These are phyloP conservation scores for Piezodorus guildinii DNA, from an alignment of 1,140 invertebrate species.

Conservation along the genomic window DNA sequence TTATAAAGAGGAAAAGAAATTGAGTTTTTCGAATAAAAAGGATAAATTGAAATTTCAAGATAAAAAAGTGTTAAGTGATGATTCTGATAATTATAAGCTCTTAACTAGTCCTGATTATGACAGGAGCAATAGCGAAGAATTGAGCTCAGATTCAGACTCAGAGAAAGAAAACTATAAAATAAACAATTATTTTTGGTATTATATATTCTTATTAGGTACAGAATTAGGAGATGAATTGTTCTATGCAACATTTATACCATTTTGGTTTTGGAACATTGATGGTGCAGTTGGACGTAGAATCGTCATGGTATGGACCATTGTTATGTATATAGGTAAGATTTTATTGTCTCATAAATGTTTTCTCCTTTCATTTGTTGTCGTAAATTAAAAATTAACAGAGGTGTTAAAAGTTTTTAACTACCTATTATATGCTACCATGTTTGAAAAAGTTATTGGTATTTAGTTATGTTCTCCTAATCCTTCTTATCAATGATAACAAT, in stretches of 20 bases:
- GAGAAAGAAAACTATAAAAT: conserved; percentile 39
- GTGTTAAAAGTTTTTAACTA: too few species aligned
- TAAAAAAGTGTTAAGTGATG: too few species aligned
- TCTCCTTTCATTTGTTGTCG: background rate
- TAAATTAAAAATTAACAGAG: too few species aligned
- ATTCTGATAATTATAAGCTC: too few species aligned
- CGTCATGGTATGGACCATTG: conserved; percentile 68
- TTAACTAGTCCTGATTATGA: too few species aligned
- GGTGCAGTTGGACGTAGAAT: conserved; percentile 66
- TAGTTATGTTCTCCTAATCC: too few species aligned
- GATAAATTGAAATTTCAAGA: too few species aligned
- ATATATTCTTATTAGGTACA: conserved; percentile 71
- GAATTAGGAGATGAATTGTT: conserved; percentile 79
- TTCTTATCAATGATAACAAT: too few species aligned
- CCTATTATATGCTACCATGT: too few species aligned
- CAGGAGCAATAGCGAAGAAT: background rate
- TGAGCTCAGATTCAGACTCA: conserved; percentile 23
- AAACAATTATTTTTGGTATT: conserved; percentile 75
- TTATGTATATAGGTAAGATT: conserved; percentile 67
- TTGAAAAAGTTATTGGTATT: too few species aligned
- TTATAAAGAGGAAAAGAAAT: background rate
- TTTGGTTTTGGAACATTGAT: conserved; percentile 87
- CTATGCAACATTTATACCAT: conserved; percentile 76
- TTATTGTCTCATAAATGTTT: conserved; percentile 36
- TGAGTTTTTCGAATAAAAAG: too few species aligned